Base-by-base conservation (phyloP, 2,797 vertebrate genomes). In the Coilia nasus region DNA sequence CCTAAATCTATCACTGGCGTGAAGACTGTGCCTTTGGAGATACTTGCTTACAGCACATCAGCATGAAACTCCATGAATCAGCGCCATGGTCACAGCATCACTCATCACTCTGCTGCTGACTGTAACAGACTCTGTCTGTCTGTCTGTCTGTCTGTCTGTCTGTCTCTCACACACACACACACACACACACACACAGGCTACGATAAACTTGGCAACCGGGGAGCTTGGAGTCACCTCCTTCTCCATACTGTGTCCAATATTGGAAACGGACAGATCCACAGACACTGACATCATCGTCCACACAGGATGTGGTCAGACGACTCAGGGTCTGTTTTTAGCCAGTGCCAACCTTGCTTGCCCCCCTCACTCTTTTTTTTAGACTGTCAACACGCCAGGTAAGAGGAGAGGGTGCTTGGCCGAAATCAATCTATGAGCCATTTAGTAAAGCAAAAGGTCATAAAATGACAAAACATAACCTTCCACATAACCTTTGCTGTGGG, bases 1-100 rank as follows among this genome's bases (percentile, higher is more conserved):
- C 71, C 71, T 19, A 31, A 78, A 78, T 78, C 15, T 78, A 78
- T 44, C 71, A 78, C 35, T 78, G 35, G 71, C 71, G 41, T 14
- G 15, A 11, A 44, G 35, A 41, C 71, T 44, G 17, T 78, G 71
- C 71, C 71, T 78, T 78, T 44, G 21, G 19, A 78, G 41, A 21
- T 41, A 6, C 7, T 41, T 44, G 31, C 71, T 78, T 78, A 19
- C 67, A 44, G 71, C 31, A 21, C 15, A 41, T 75, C 31, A 19
- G 28, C 31, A 78, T 44, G 71, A 41, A 31, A 78, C 1, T 11
- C 71, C 71, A 78, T 78, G 71, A 78, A 41, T 78, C 71, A 41
- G 71, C 35, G 35, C 19, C 21, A 78, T 2, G 15, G 35, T 44
- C 71, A 41, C 15, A 44, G 71, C 31, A 78, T 78, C 71, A 41